phyloP scores from a whole-genome alignment of 2,888 invertebrate species.

The Chouioia cunea region DNA sequence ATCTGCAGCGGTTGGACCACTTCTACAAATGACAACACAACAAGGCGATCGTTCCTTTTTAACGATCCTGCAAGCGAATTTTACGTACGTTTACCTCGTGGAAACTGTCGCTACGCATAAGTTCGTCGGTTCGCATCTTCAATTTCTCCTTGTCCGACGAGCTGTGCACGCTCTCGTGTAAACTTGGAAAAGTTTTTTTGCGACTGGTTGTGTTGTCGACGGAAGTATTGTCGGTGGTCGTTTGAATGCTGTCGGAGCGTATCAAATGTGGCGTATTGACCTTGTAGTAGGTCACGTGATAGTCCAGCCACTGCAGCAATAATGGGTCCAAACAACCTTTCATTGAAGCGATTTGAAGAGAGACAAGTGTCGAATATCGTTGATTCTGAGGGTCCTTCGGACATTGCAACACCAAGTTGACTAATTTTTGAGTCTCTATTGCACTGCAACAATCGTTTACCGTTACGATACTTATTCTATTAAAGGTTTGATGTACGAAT shows the following conservation, averaged over 20 bases:
- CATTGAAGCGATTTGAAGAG: conserved; percentile 70
- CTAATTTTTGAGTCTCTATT: conserved; percentile 53
- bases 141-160: conserved; percentile 64
- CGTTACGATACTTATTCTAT: not conserved
- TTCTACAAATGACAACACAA: too few species aligned
- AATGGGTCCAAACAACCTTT: conserved; percentile 75
- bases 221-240: conserved; percentile 56
- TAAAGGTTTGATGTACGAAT: conserved; percentile 8
- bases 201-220: conserved; percentile 58
- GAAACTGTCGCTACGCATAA: too few species aligned
- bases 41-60: not conserved
- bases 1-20: not conserved
- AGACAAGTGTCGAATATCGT: conserved; percentile 69
- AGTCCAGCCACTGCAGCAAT: conserved; percentile 76
- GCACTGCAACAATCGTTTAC: conserved; percentile 49
- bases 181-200: conserved; percentile 62
- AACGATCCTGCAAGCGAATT: not conserved
- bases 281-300: conserved; percentile 66
- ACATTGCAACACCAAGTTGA: conserved; percentile 67
- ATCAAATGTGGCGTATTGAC: conserved; percentile 50
- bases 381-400: conserved; percentile 67
- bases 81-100: not conserved
- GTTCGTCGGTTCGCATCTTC: conserved; percentile 42
- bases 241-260: conserved; percentile 51
- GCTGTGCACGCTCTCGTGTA: conserved; percentile 66